phyloP scores from a whole-genome alignment of 2,888 invertebrate genomes.

The Lottia scabra region DNA sequence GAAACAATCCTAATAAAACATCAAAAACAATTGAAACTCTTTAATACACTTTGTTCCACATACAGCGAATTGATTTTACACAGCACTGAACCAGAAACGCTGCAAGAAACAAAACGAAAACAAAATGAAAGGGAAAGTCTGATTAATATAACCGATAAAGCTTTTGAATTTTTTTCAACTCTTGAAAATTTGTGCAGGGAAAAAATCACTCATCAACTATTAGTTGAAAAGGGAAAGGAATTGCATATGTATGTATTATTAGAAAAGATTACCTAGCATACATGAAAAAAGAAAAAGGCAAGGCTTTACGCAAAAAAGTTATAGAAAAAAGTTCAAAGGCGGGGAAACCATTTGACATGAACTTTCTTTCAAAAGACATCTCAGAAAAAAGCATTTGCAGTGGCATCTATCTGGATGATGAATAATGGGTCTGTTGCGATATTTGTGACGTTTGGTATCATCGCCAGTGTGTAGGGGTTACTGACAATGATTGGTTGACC shows the following conservation, averaged over 20 bases:
- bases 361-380: too few relatives aligned
- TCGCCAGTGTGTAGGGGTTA: neutral
- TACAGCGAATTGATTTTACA: neutral
- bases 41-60: neutral
- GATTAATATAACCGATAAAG: conserved; percentile 12
- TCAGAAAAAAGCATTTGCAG: too few relatives aligned
- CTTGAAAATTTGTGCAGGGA: conserved; percentile 11
- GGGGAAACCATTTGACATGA: conserved; percentile 8
- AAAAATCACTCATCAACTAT: conserved; percentile 3
- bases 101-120: conserved; percentile 12
- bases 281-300: conserved; percentile 22
- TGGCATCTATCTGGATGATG: neutral
- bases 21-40: neutral
- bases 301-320: conserved; percentile 23
- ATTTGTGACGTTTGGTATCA: conserved; percentile 6
- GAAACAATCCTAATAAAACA: neutral
- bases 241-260: neutral
- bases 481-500: neutral
- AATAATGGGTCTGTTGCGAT: conserved; percentile 6
- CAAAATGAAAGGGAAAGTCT: conserved; percentile 17
- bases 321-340: conserved; percentile 16
- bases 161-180: conserved; percentile 13
- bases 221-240: neutral
- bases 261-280: conserved; percentile 18
- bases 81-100: neutral